A percentile compares a stretch with the other conserved stretches of the same genome.
Evolutionary conservation across 2,113 vertebrate genomes (phyloP).

Genomic region (Mirounga angustirostris): DNA sequence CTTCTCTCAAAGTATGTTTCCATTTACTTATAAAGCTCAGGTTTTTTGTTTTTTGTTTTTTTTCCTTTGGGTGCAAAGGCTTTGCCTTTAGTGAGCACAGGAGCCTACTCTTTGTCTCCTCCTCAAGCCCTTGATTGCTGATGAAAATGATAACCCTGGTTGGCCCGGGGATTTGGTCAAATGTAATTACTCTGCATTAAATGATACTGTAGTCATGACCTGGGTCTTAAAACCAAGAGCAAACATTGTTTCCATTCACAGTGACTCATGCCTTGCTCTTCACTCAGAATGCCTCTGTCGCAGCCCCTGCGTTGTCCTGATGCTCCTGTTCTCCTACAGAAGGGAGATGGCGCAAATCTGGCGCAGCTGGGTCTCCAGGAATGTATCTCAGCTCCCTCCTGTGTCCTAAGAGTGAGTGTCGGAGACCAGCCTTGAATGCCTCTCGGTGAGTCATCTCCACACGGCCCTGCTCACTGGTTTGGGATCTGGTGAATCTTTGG

Average conservation of each 20-base stretch:
- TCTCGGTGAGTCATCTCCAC: background rate
- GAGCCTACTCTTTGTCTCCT: background rate
- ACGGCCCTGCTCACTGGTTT: background rate
- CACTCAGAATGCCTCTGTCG: slow-evolving; percentile 89
- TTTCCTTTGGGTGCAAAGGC: background rate
- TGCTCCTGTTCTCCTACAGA: slow-evolving; percentile 89
- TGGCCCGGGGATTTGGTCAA: background rate
- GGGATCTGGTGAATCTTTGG: background rate
- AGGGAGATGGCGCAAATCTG: slow-evolving; percentile 87
- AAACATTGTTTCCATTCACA: slow-evolving; percentile 72
- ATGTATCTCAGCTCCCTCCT: slow-evolving; percentile 57
- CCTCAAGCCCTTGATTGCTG: background rate
- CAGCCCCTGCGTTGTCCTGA: slow-evolving; percentile 85
- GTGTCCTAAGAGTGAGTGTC: background rate
- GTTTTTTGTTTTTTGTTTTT: background rate
- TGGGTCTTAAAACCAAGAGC: slow-evolving; percentile 45
- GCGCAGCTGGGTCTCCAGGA: slow-evolving; percentile 88
- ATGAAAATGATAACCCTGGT: background rate
- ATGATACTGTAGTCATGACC: background rate
- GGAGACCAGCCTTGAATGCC: no score
- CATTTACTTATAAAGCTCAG: background rate
- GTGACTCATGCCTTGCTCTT: slow-evolving; percentile 89
- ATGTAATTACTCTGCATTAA: background rate
- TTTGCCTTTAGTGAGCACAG: background rate
- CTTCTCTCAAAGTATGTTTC: background rate